Evolutionary conservation across 2,888 invertebrate species (phyloP), one percentile per base, ranked within the genome.

Genomic region (Cataglyphis cursor): DNA sequence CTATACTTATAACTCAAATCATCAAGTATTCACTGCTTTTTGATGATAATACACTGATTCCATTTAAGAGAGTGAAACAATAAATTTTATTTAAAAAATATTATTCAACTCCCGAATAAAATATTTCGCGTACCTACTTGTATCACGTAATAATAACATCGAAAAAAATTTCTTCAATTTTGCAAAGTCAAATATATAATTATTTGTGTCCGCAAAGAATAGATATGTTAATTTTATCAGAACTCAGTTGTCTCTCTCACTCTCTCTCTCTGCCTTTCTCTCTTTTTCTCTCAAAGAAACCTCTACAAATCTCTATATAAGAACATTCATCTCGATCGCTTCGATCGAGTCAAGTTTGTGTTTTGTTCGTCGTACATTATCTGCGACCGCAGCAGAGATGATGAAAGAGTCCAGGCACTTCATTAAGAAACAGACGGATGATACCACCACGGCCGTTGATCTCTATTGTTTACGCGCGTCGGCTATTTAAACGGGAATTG

Each of bases 371-470:
- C 24, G 54, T 70, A 57, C 24, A 70, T 78, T 78, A 78, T 78
- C 76, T 76, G 28, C 54, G 35, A 70, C 72, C 8, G 57, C 75
- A 57, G 72, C 57, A 70, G 57, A 31, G 72, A 78, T 78, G 78
- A 78, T 72, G 78, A 78, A 78, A 78, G 78, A 78, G 72, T 72
- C 78, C 41, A 78, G 31, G 72, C 78, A 57, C 78, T 78, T 78
- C 78, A 78, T 78, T 78, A 78, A 78, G 78, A 78, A 78, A 68
- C 72, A 70, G 28, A n/a, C 76, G 38, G 28, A 68, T 38, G 54
- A 57, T 78, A 44, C 72, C 57, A 66, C 51, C 21, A 72, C 72
- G 78, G 72, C 57, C 72, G 72, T 78, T 78, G 78, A 78, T 78
- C 78, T 72, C 78, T 21, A 78, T 78, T 78, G 78, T 78, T 78